Evolutionary conservation across 2,113 vertebrate genomes (phyloP), one percentile per base, ranked within the genome.

Genomic region (Seriola rivoliana): DNA sequence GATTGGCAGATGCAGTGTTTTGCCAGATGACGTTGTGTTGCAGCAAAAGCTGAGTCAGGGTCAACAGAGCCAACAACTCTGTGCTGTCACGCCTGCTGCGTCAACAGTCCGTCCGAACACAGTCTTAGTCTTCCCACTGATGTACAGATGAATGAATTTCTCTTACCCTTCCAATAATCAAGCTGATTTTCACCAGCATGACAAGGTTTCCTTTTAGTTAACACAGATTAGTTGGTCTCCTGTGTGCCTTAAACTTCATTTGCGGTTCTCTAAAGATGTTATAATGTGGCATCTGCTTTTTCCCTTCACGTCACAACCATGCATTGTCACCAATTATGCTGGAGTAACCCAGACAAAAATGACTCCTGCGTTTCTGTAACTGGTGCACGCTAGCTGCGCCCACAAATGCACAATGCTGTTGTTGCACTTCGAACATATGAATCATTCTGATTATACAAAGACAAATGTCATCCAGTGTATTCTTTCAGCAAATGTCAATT

Each of bases 231-330:
- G 2, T 64, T 58, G 59, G 59, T 71, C 55, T 71, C 58, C 13
- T 40, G 42, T 54, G 71, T 65, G 63, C 32, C 44, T 75, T 19
- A 71, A 55, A 72, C 63, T 72, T 75, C 58, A 80, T 83, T 88
- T 72, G 23, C 21, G 75, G 66, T 46, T 40, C 65, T 55, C 76
- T 55, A 42, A 68, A 70, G 62, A 66, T 29, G 52, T 52, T 44
- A 38, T 60, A 85, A 85, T 85, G 58, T 59, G 65, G 25, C 19
- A 8, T 54, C 84, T 90, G 86, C 52, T 75, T 64, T 62, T 62
- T 66, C 23, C 13, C 34, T 87, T 73, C 57, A 60, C 17, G 77
- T 82, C 38, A 57, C 44, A 48, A 13, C 36, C 63, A 54, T 75
- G 25, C 54, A 38, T 64, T 68, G 60, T 78, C 66, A 75, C 60